phyloP scores from a whole-genome alignment of 2,113 vertebrate species.

The Tretioscincus oriximinensis region DNA sequence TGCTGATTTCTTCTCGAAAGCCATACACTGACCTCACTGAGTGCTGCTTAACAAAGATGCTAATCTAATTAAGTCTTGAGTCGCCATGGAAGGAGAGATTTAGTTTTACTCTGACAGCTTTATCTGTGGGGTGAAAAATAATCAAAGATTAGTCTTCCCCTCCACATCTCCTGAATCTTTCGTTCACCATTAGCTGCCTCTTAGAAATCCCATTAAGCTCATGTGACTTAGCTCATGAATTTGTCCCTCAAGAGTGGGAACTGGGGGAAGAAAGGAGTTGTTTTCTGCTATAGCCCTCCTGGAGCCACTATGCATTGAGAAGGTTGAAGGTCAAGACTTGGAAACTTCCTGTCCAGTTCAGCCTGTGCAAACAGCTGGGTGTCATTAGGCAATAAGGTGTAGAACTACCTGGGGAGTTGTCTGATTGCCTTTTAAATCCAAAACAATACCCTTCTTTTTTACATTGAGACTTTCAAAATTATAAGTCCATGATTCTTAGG shows the following conservation, averaged over 20 bases:
- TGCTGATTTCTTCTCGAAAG: not conserved
- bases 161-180: conserved; percentile 2
- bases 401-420: not conserved
- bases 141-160: not conserved
- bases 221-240: not conserved
- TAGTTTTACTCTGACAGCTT: conserved; percentile 22
- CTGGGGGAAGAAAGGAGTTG: not conserved
- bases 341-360: conserved; percentile 16
- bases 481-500: not conserved
- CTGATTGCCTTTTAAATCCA: not conserved
- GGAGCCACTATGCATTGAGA: not conserved
- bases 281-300: not conserved
- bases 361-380: conserved; percentile 25
- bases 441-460: not conserved
- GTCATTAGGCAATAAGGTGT: conserved; percentile 8
- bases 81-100: conserved; percentile 31
- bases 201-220: conserved; percentile 14
- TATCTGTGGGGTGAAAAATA: not conserved
- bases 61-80: conserved; percentile 28
- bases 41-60: conserved; percentile 18
- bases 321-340: conserved; percentile 28
- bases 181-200: not conserved
- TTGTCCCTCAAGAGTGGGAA: not conserved
- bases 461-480: not conserved
- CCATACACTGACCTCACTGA: not conserved